These are phyloP conservation scores for Cantharis flavilabris DNA, from an alignment of 2,888 invertebrate species.

Conservation along the genomic window DNA sequence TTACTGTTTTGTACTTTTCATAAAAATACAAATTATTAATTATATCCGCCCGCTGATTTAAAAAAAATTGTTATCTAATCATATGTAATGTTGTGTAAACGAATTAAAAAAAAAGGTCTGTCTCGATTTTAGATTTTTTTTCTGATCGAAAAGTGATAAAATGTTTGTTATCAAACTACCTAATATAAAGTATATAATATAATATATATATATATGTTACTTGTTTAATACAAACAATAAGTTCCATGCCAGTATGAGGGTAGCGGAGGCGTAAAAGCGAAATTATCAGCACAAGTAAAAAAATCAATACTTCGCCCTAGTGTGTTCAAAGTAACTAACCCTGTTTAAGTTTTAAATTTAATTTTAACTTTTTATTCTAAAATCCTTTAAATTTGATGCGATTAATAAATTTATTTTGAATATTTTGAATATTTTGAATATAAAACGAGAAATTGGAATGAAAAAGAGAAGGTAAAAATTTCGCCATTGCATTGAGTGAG, in stretches of 20 bases:
- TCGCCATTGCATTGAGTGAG: neutral
- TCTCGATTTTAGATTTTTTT: conserved; percentile 17
- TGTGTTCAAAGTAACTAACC: conserved; percentile 7
- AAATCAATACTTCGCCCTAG: conserved; percentile 46
- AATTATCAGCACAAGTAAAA: conserved; percentile 43
- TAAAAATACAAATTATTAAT: neutral
- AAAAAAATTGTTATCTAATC: neutral
- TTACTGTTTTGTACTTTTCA: conserved; percentile 16
- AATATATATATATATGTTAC: neutral
- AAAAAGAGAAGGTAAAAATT: neutral
- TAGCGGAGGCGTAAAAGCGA: conserved; percentile 33
- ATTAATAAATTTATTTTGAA: neutral
- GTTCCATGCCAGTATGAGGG: conserved; percentile 15
- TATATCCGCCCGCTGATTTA: neutral
- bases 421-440: neutral
- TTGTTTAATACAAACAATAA: conserved; percentile 6
- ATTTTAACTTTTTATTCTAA: neutral
- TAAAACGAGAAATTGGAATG: neutral
- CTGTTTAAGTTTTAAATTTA: neutral
- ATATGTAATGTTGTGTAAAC: conserved; percentile 4
- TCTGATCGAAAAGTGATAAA: neutral
- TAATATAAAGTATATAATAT: neutral
- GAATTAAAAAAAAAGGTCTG: conserved; percentile 6
- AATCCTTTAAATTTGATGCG: neutral
- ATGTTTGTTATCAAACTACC: neutral